A percentile compares a stretch with the other conserved stretches of the same genome.
These are phyloP conservation scores for Eilema caniola DNA, from an alignment of 2,888 invertebrate species.

Conservation along the genomic window DNA sequence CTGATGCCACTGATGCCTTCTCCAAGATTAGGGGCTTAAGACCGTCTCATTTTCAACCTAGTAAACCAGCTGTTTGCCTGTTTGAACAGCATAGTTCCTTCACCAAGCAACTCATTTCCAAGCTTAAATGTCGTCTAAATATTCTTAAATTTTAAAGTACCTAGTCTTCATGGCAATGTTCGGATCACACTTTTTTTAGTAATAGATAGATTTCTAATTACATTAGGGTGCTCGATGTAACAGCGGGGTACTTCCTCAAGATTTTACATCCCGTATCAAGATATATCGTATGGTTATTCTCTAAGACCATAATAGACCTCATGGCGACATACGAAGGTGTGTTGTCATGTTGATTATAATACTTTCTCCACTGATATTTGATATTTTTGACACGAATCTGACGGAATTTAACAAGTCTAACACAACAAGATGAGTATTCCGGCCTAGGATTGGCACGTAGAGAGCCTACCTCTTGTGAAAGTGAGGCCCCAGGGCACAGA, in stretches of 20 bases:
- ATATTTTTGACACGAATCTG: conserved; percentile 20
- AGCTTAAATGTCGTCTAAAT: too few species aligned
- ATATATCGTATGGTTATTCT: neutral
- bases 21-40: too few species aligned
- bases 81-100: too few species aligned
- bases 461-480: conserved; percentile 63
- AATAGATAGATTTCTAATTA: too few species aligned
- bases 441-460: conserved; percentile 36
- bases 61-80: too few species aligned
- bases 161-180: too few species aligned
- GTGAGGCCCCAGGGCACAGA: conserved; percentile 62
- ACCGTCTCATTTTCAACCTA: too few species aligned
- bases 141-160: too few species aligned
- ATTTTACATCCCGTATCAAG: neutral
- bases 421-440: conserved; percentile 31
- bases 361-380: conserved; percentile 30
- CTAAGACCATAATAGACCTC: neutral
- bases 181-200: too few species aligned
- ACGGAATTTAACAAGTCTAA: conserved; percentile 22
- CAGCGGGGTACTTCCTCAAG: conserved; percentile 5
- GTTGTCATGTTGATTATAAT: conserved; percentile 18
- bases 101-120: too few species aligned
- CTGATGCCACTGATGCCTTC: too few species aligned
- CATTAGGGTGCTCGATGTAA: too few species aligned
- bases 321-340: conserved; percentile 11